A percentile compares a stretch with the other conserved stretches of the same genome.
Conservation (phyloP, 1,140 invertebrate genomes). For the Elymnias hypermnestra region DNA sequence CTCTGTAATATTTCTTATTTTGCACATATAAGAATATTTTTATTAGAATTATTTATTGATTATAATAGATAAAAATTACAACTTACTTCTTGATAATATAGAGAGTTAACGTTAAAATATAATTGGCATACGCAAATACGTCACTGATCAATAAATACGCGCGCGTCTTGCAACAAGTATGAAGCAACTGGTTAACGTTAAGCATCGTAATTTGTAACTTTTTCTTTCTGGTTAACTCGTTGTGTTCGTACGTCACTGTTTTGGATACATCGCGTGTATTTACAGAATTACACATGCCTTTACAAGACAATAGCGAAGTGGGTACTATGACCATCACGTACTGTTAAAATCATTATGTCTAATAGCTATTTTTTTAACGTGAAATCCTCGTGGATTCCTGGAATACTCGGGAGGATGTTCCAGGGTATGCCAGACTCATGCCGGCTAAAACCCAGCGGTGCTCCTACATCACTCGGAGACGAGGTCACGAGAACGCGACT, state of each 20-base stretch:
- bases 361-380: too few species aligned
- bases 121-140: neutral
- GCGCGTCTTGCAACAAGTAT: neutral
- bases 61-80: neutral
- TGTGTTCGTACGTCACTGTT: neutral
- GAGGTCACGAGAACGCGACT: too few species aligned
- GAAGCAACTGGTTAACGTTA: neutral
- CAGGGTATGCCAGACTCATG: too few species aligned
- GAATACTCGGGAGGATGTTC: too few species aligned
- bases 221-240: neutral
- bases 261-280: conserved; percentile 1
- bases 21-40: too few species aligned
- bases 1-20: too few species aligned
- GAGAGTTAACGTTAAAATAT: neutral
- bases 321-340: neutral
- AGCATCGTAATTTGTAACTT: neutral
- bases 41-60: too few species aligned
- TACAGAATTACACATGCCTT: neutral
- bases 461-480: too few species aligned
- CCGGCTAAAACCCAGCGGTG: too few species aligned
- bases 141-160: neutral
- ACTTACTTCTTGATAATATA: neutral
- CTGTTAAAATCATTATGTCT: too few species aligned
- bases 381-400: too few species aligned
- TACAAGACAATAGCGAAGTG: neutral